phyloP scores from a whole-genome alignment of 2,113 vertebrate genomes.

The Sebastes schlegelii region DNA sequence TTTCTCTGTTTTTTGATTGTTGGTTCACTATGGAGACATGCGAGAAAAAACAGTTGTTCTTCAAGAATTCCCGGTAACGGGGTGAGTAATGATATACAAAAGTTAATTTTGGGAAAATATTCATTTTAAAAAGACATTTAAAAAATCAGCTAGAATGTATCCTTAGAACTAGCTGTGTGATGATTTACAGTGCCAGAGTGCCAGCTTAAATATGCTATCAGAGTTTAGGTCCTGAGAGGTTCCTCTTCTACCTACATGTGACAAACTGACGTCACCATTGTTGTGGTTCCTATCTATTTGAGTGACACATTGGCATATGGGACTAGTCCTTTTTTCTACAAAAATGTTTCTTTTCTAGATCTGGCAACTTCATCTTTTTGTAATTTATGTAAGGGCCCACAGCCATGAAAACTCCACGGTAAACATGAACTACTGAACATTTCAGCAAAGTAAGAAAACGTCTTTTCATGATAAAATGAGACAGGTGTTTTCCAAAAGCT shows the following conservation, averaged over 20 bases:
- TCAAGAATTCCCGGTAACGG: too few species aligned
- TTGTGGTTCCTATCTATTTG: constrained; percentile 6
- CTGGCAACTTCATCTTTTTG: constrained; percentile 3
- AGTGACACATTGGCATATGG: constrained; percentile 14
- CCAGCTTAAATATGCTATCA: not conserved
- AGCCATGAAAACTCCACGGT: not conserved
- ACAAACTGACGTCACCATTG: constrained; percentile 14
- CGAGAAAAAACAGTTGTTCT: too few species aligned
- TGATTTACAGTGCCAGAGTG: constrained; percentile 72
- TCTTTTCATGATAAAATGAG: not conserved
- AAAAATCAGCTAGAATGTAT: not conserved
- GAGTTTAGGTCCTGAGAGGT: not conserved
- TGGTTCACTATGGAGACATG: too few species aligned
- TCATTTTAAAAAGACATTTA: not conserved
- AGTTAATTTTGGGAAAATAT: too few species aligned
- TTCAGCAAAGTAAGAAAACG: not conserved
- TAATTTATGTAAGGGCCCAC: not conserved
- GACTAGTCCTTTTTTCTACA: constrained; percentile 1
- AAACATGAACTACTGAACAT: not conserved
- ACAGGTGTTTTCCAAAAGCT: not conserved
- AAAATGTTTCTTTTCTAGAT: not conserved
- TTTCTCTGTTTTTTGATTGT: too few species aligned
- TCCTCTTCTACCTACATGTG: constrained; percentile 1
- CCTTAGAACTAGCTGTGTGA: not conserved
- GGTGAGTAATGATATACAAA: too few species aligned